Conservation (phyloP, 2,888 invertebrate genomes). For the Onchidella celtica region DNA sequence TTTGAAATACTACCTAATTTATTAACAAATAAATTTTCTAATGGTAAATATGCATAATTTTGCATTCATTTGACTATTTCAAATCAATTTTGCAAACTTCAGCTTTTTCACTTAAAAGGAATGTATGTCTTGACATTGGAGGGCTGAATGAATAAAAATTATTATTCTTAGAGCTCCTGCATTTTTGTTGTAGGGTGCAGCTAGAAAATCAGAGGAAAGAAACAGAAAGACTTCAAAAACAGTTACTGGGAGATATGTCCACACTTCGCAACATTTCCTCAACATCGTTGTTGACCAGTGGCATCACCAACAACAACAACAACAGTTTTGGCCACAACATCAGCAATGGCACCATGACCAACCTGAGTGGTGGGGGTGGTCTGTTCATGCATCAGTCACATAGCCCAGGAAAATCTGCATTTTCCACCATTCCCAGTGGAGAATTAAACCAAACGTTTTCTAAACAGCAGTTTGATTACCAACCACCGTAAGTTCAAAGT, state of each 20-base stretch:
- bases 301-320: constrained; percentile 5
- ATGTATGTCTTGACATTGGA: no score
- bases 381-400: constrained; percentile 9
- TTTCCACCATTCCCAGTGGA: constrained; percentile 69
- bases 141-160: no score
- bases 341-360: not conserved
- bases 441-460: constrained; percentile 56
- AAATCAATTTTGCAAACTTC: no score
- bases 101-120: no score
- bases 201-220: constrained; percentile 71
- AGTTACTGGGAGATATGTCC: constrained; percentile 60
- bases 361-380: constrained; percentile 19
- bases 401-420: constrained; percentile 67
- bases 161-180: no score
- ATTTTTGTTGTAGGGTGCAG: constrained; percentile 60
- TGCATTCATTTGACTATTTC: no score
- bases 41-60: no score
- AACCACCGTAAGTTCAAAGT: constrained; percentile 65
- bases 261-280: not conserved
- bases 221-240: constrained; percentile 68
- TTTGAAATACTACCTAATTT: no score
- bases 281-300: not conserved
- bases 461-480: constrained; percentile 61
- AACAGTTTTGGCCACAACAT: constrained; percentile 17
- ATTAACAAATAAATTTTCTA: no score